These are phyloP conservation scores for Leptarthrus brevirostris DNA, from an alignment of 2,888 invertebrate genomes.

Conservation along the genomic window DNA sequence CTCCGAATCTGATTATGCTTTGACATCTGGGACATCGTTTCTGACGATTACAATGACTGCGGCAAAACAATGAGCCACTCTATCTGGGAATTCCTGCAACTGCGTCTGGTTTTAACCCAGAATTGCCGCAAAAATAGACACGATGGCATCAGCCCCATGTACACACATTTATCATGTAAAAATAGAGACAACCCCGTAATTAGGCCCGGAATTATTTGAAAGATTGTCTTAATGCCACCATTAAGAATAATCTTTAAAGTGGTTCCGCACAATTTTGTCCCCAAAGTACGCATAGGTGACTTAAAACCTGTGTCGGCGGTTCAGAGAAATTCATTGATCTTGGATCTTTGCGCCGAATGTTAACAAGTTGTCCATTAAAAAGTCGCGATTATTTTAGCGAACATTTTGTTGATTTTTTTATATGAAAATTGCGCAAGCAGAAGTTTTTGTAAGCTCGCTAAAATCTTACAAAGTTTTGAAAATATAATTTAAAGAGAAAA, in stretches of 20 bases:
- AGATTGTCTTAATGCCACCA: constrained; percentile 24
- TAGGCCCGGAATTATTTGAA: constrained; percentile 20
- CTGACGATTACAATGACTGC: background rate
- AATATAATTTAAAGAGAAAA: too few relatives aligned
- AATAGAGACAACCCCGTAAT: constrained; percentile 38
- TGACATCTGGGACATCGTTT: constrained; percentile 23
- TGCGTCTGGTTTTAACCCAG: background rate
- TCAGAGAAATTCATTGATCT: too few relatives aligned
- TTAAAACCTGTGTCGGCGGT: too few relatives aligned
- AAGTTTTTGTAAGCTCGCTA: too few relatives aligned
- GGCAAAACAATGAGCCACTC: constrained; percentile 15
- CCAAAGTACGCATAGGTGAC: too few relatives aligned
- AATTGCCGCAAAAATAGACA: constrained; percentile 14
- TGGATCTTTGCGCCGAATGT: too few relatives aligned
- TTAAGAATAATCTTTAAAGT: constrained; percentile 20
- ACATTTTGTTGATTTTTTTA: too few relatives aligned
- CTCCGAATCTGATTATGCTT: constrained; percentile 19
- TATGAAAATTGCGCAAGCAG: too few relatives aligned
- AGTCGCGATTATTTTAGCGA: too few relatives aligned
- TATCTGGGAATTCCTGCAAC: background rate
- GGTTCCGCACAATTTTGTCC: constrained; percentile 9
- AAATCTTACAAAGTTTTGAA: too few relatives aligned
- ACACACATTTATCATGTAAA: constrained; percentile 32
- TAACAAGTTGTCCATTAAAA: too few relatives aligned
- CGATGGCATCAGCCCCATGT: constrained; percentile 21